phyloP scores from a whole-genome alignment of 2,797 vertebrate species.

The Uromys caudimaculatus region DNA sequence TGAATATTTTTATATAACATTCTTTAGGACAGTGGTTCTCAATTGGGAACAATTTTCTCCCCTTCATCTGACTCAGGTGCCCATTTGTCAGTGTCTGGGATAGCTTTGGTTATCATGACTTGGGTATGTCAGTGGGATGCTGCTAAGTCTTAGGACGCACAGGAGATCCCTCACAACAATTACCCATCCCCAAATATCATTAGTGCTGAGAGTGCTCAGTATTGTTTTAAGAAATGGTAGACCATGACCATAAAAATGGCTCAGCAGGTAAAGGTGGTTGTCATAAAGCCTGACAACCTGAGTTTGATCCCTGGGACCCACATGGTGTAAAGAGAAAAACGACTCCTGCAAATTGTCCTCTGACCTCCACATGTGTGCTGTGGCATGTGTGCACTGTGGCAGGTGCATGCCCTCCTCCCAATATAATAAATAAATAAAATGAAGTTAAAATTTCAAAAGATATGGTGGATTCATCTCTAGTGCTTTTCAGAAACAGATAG shows the following conservation, averaged over 20 bases:
- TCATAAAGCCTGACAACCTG: not conserved
- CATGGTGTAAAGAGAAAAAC: not conserved
- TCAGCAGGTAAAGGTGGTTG: not conserved
- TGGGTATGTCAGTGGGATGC: not conserved
- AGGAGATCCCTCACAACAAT: not conserved
- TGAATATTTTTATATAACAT: conserved; percentile 9
- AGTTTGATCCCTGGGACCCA: not conserved
- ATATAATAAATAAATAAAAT: not conserved
- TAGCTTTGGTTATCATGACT: not conserved
- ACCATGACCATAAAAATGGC: not conserved
- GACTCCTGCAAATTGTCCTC: not conserved
- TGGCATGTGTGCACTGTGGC: not conserved
- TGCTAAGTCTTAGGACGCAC: not conserved
- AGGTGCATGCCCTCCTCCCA: not conserved
- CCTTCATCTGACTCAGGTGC: too few species aligned
- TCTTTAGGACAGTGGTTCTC: not conserved
- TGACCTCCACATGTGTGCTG: not conserved
- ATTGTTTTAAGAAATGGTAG: conserved; percentile 26
- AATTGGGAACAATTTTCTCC: not conserved
- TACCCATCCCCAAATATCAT: not conserved
- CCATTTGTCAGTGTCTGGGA: conserved; percentile 1
- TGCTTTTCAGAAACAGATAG: conserved; percentile 23
- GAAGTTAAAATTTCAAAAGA: not conserved
- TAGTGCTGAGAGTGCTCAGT: not conserved
- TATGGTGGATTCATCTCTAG: conserved; percentile 3